phyloP scores from a whole-genome alignment of 1,140 invertebrate genomes.

The Sarcophaga bullata region DNA sequence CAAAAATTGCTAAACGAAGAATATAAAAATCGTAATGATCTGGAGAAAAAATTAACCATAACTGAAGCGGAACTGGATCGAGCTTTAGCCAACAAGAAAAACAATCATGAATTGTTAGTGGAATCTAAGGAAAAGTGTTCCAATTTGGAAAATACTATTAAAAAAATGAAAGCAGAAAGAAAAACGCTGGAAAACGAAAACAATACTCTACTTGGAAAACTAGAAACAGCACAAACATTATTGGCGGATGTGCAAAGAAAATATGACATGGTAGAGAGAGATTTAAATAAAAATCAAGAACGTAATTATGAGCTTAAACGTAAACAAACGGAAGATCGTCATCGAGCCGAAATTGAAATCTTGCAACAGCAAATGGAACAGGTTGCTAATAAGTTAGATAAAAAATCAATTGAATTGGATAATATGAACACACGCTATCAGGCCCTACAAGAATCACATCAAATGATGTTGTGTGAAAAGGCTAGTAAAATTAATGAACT shows the following conservation, averaged over 20 bases:
- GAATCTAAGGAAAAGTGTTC: slow-evolving; percentile 61
- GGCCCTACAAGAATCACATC: slow-evolving; percentile 68
- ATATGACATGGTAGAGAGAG: slow-evolving; percentile 58
- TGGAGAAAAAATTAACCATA: slow-evolving; percentile 66
- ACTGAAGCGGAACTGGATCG: slow-evolving; percentile 68
- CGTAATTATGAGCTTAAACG: slow-evolving; percentile 52
- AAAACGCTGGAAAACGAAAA: slow-evolving; percentile 56
- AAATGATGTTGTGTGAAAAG: slow-evolving; percentile 69
- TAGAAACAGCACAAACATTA: slow-evolving; percentile 55
- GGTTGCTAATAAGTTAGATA: slow-evolving; percentile 54
- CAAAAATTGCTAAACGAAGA: slow-evolving; percentile 50
- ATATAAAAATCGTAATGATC: slow-evolving; percentile 58
- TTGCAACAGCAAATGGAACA: slow-evolving; percentile 57
- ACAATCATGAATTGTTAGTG: slow-evolving; percentile 69
- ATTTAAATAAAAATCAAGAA: slow-evolving; percentile 53
- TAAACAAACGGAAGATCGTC: slow-evolving; percentile 56
- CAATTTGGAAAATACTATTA: slow-evolving; percentile 55
- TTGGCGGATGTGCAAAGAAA: slow-evolving; percentile 57
- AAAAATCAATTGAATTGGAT: slow-evolving; percentile 69
- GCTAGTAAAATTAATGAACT: slow-evolving; percentile 68
- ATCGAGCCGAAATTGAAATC: slow-evolving; percentile 57
- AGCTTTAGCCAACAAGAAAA: slow-evolving; percentile 67
- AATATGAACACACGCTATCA: slow-evolving; percentile 67
- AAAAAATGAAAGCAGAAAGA: slow-evolving; percentile 57
- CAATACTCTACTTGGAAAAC: slow-evolving; percentile 50